phyloP scores from a whole-genome alignment of 2,113 vertebrate species.

The Scolopax mira region DNA sequence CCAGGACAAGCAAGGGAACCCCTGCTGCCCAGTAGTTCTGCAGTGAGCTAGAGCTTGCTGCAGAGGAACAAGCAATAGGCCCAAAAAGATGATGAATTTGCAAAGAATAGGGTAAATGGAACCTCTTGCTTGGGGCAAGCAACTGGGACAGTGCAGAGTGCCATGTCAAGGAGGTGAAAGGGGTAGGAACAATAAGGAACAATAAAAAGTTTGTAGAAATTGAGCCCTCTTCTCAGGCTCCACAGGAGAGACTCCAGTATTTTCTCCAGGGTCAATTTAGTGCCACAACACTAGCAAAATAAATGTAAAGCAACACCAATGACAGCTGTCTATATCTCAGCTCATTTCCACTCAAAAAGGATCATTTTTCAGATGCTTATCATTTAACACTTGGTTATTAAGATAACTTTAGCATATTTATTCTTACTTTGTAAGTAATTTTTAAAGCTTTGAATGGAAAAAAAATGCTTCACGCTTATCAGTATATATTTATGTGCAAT shows the following conservation, averaged over 20 bases:
- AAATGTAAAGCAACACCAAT: not conserved
- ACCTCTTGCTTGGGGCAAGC: not conserved
- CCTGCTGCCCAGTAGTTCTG: not conserved
- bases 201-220: not conserved
- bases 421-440: not conserved
- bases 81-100: not conserved
- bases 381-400: not conserved
- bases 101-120: not conserved
- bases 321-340: not conserved
- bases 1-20: not conserved
- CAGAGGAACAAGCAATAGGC: not conserved
- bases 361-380: not conserved
- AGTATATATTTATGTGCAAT: not conserved
- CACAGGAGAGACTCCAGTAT: not conserved
- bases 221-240: not conserved
- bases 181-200: not conserved
- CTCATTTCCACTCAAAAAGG: not conserved
- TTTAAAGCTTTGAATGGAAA: not conserved
- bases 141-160: not conserved
- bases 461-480: not conserved
- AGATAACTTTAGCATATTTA: not conserved
- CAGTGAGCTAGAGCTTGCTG: not conserved
- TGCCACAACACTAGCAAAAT: not conserved
- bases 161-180: not conserved
- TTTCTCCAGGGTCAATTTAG: not conserved